Percentiles rank a stretch among this genome's conserved stretches.
Evolutionary conservation across 1,140 invertebrate genomes (phyloP).

Genomic region (Drosophila insularis): DNA sequence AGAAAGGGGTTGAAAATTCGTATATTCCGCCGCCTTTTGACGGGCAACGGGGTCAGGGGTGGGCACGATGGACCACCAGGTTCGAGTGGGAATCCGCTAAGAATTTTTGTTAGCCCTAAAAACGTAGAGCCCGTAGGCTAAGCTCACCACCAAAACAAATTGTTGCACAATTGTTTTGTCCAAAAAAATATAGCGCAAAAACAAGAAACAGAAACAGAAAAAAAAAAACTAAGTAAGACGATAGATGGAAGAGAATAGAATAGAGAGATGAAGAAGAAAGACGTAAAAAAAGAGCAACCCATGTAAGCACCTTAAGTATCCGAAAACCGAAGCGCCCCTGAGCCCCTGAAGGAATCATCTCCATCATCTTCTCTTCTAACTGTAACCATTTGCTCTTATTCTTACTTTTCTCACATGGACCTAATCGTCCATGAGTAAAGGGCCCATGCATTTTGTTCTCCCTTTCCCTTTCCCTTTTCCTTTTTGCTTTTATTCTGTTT

Average conservation of each 20-base stretch:
- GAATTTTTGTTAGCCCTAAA: constrained; percentile 45
- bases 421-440: constrained; percentile 64
- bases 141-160: constrained; percentile 77
- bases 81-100: constrained; percentile 55
- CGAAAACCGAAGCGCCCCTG: constrained; percentile 44
- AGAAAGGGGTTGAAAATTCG: constrained; percentile 61
- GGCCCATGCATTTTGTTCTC: constrained; percentile 18
- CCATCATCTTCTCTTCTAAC: constrained; percentile 19
- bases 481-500: neutral
- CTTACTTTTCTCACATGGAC: constrained; percentile 51
- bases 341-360: constrained; percentile 1
- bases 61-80: constrained; percentile 32
- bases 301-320: constrained; percentile 78
- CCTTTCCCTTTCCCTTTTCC: neutral
- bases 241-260: neutral
- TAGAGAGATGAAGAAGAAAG: neutral
- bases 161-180: constrained; percentile 62
- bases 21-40: neutral
- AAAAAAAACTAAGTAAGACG: constrained; percentile 14
- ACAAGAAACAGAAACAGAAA: constrained; percentile 9
- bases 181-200: neutral
- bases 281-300: constrained; percentile 62
- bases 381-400: constrained; percentile 37
- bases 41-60: neutral
- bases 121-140: constrained; percentile 39